Evolutionary conservation across 2,797 vertebrate genomes (phyloP).

Genomic region (Arctocebus calabarensis): DNA sequence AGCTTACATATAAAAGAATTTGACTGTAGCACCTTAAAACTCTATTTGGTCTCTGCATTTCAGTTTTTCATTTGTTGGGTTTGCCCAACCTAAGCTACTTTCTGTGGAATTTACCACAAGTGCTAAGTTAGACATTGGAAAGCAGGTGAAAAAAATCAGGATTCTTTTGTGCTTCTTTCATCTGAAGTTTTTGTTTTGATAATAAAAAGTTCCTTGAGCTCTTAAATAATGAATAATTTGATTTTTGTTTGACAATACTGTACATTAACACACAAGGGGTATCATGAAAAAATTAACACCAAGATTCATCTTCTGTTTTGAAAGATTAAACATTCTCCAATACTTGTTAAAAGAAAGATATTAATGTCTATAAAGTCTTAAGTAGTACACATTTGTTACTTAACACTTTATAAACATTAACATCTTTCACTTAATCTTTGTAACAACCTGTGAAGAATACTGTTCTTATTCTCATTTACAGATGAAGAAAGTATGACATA

Average conservation of each 20-base stretch:
- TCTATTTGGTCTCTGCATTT: background rate
- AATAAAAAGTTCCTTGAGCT: constrained; percentile 31
- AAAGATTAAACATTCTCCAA: constrained; percentile 7
- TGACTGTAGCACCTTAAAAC: constrained; percentile 2
- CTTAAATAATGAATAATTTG: background rate
- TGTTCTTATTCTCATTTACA: constrained; percentile 1
- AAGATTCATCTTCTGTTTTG: background rate
- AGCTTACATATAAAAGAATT: constrained; percentile 33
- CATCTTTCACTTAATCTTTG: constrained; percentile 6
- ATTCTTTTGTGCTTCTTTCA: background rate
- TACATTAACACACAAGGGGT: background rate
- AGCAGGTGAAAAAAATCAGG: constrained; percentile 9
- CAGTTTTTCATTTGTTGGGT: background rate
- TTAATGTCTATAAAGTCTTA: background rate
- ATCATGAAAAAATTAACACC: constrained; percentile 4
- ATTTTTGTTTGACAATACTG: background rate
- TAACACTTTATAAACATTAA: background rate
- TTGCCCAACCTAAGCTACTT: background rate
- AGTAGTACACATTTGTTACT: background rate
- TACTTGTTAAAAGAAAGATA: background rate
- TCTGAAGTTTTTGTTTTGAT: constrained; percentile 43
- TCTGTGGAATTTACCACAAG: background rate
- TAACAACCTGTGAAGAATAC: background rate
- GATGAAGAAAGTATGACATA: background rate
- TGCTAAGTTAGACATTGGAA: background rate